These are phyloP conservation scores for Zeus faber DNA, from an alignment of 2,113 vertebrate species.

Conservation along the genomic window DNA sequence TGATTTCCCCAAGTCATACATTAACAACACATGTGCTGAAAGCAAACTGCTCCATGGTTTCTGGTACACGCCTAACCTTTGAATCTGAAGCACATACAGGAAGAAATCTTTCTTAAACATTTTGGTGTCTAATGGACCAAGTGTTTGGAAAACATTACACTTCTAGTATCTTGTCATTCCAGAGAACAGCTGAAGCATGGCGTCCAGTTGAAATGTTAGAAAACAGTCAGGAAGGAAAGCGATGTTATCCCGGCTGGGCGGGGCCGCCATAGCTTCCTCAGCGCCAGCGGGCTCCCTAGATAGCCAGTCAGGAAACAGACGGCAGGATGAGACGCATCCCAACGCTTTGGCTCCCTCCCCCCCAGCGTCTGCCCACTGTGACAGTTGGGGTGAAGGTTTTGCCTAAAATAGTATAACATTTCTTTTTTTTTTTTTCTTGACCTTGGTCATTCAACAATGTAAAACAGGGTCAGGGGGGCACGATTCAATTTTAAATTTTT, in stretches of 20 bases:
- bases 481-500: too few species aligned
- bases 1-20: conserved; percentile 38
- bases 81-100: conserved; percentile 3
- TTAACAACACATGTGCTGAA: conserved; percentile 35
- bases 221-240: conserved; percentile 70
- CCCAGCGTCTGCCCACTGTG: conserved; percentile 17
- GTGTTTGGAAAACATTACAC: background rate
- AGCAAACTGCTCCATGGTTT: conserved; percentile 40
- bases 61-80: conserved; percentile 15
- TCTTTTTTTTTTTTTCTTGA: conserved; percentile 23
- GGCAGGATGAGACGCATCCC: conserved; percentile 72
- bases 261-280: conserved; percentile 61
- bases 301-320: conserved; percentile 69
- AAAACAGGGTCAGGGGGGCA: too few species aligned
- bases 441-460: conserved; percentile 25
- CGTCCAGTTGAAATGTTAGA: conserved; percentile 53
- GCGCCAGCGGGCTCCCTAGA: conserved; percentile 57
- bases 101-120: conserved; percentile 2
- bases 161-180: conserved; percentile 43
- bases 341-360: conserved; percentile 37
- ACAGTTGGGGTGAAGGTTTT: conserved; percentile 26
- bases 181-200: conserved; percentile 49
- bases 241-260: conserved; percentile 69
- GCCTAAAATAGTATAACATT: conserved; percentile 28
- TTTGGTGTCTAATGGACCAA: background rate